Base-by-base conservation (phyloP, 2,113 vertebrate species). In the Bucco capensis region DNA sequence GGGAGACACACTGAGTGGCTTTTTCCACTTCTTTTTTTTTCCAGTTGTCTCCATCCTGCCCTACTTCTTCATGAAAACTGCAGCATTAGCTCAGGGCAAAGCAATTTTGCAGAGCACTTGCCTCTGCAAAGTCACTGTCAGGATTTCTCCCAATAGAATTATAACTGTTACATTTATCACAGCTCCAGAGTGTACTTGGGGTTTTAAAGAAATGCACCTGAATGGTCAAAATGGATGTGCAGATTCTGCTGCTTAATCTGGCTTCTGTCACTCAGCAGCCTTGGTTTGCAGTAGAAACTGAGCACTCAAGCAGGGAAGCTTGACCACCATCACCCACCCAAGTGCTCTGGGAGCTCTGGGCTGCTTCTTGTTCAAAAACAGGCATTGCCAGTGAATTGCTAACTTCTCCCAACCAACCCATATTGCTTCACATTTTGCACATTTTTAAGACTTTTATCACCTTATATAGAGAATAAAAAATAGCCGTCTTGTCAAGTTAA, bases 11-110 rank as follows among this genome's bases (percentile, higher is more conserved):
- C 61, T 73, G 23, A 27, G 7, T 88, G 50, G 5, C 51, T 83
- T 86, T 91, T 83, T 8, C 60, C 40, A n/a, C 30, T 90, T 86
- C 30, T 3, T 88, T 74, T 89, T 81, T 56, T 21, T 42, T 82
- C 15, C 2, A 6, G 30, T 62, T 5, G 19, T 58, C 35, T 62
- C 58, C 17, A 25, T 64, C 46, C 28, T 89, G 8, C 66, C 35
- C 28, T 78, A 3, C 19, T 61, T 50, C 38, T 38, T 74, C 56
- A 25, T 33, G 42, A 19, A 65, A 51, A n/a, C 33, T 49, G 25
- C 54, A 66, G 33, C 42, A 44, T 57, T 70, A 71, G 65, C 61
- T 82, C 90, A 62, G 64, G 67, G 49, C 44, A 75, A 51, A 37
- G 28, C 40, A 27, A 18, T 85, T 50, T 35, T 44, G 40, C 74